Percentiles rank a stretch among this genome's conserved stretches.
phyloP scores from a whole-genome alignment of 2,888 invertebrate genomes.

The Monopis laevigella region DNA sequence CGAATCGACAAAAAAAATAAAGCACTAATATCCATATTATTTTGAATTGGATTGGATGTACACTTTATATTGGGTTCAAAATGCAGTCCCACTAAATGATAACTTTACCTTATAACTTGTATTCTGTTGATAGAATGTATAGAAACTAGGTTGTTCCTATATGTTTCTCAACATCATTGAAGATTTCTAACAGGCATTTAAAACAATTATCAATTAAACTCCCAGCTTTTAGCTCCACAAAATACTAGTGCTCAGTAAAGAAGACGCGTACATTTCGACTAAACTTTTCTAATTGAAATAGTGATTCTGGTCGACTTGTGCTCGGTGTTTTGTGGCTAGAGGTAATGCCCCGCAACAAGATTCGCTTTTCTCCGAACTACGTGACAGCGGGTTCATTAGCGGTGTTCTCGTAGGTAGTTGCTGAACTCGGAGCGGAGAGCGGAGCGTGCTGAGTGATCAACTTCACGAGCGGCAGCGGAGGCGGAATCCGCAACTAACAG shows the following conservation, averaged over 20 bases:
- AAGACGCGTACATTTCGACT: not conserved
- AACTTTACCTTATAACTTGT: too few species aligned
- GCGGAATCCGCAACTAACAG: constrained; percentile 21
- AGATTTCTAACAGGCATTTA: too few species aligned
- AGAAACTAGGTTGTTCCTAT: too few species aligned
- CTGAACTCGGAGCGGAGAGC: constrained; percentile 1
- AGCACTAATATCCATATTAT: too few species aligned
- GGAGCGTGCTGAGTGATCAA: constrained; percentile 10
- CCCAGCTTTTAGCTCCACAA: too few species aligned
- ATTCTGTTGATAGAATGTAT: too few species aligned
- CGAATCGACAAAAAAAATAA: too few species aligned
- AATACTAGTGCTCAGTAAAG: not conserved
- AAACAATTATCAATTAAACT: too few species aligned
- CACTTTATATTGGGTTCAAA: too few species aligned
- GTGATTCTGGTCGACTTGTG: constrained; percentile 3
- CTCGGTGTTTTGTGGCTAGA: constrained; percentile 3
- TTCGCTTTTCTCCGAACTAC: constrained; percentile 10
- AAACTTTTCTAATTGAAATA: constrained; percentile 8
- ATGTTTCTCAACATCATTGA: too few species aligned
- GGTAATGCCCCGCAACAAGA: constrained; percentile 11
- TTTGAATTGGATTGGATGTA: too few species aligned
- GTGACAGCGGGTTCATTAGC: constrained; percentile 13
- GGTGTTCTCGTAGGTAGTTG: constrained; percentile 5
- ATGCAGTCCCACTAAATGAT: too few species aligned
- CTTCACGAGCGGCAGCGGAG: constrained; percentile 4